Conservation (phyloP, 2,113 vertebrate species). For the Callithrix jacchus region DNA sequence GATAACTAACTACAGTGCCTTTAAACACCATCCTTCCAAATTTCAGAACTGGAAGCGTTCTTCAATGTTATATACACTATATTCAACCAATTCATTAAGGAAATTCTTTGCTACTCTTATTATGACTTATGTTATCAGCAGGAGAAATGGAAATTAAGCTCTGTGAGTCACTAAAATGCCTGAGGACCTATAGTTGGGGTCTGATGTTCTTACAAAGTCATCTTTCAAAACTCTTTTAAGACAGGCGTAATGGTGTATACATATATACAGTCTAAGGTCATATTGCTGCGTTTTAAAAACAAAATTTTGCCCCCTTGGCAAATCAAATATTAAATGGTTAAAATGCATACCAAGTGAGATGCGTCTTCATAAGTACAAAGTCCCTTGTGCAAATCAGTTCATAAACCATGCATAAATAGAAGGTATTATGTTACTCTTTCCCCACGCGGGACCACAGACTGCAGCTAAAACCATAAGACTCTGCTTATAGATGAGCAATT, state of each 20-base stretch:
- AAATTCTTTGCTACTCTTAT: slow-evolving; percentile 64
- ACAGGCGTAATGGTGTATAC: slow-evolving; percentile 1
- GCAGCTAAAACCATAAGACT: slow-evolving; percentile 61
- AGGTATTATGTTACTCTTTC: slow-evolving; percentile 75
- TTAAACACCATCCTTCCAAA: slow-evolving; percentile 71
- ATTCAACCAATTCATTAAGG: slow-evolving; percentile 67
- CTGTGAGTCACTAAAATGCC: slow-evolving; percentile 12
- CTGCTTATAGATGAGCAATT: slow-evolving; percentile 60
- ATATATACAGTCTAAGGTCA: not conserved
- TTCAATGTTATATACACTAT: slow-evolving; percentile 46
- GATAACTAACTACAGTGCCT: slow-evolving; percentile 69
- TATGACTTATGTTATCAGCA: slow-evolving; percentile 60
- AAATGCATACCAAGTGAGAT: slow-evolving; percentile 37
- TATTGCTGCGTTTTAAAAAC: slow-evolving; percentile 33
- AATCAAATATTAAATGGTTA: slow-evolving; percentile 65
- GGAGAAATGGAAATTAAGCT: slow-evolving; percentile 61
- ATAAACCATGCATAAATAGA: slow-evolving; percentile 69
- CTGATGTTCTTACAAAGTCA: slow-evolving; percentile 48
- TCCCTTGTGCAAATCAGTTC: slow-evolving; percentile 56
- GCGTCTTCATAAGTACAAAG: slow-evolving; percentile 66
- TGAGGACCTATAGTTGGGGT: slow-evolving; percentile 7
- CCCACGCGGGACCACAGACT: slow-evolving; percentile 60
- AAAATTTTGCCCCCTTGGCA: slow-evolving; percentile 55
- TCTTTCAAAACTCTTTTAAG: slow-evolving; percentile 55
- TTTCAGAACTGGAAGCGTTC: slow-evolving; percentile 69